Conservation (phyloP, 2,888 invertebrate species). For the Thera britannica region DNA sequence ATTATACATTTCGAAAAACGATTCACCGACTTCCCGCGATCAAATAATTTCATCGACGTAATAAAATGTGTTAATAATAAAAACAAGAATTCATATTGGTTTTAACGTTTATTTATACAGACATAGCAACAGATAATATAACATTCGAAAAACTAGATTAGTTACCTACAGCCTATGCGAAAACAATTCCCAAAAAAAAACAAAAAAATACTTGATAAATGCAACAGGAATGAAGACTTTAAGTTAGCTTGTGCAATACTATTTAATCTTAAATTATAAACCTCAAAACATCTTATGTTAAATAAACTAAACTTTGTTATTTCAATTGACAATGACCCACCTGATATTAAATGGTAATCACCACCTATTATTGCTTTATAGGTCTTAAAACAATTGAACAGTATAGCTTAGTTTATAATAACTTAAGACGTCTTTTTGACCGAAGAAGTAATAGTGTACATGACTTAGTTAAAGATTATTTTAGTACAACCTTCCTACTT, state of each 20-base stretch:
- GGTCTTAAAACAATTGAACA: no score
- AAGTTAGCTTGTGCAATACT: constrained; percentile 14
- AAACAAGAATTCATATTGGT: not conserved
- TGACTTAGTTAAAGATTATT: not conserved
- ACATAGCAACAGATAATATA: constrained; percentile 8
- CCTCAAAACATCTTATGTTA: no score
- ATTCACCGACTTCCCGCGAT: no score
- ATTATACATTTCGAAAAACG: no score
- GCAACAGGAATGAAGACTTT: constrained; percentile 33
- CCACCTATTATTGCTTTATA: no score
- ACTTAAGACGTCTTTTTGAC: no score
- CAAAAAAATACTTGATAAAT: constrained; percentile 33
- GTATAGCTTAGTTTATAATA: no score
- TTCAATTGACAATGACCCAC: no score
- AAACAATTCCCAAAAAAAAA: constrained; percentile 13
- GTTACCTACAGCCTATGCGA: constrained; percentile 1
- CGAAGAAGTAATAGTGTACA: no score
- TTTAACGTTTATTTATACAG: constrained; percentile 9
- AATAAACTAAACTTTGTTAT: no score
- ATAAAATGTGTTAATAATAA: not conserved
- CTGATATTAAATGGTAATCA: no score
- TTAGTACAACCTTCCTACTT: constrained; percentile 5
- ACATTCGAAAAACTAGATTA: constrained; percentile 21
- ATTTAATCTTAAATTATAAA: constrained; percentile 12
- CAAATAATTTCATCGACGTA: no score